phyloP scores from a whole-genome alignment of 2,888 invertebrate genomes.

The Hedya salicella region DNA sequence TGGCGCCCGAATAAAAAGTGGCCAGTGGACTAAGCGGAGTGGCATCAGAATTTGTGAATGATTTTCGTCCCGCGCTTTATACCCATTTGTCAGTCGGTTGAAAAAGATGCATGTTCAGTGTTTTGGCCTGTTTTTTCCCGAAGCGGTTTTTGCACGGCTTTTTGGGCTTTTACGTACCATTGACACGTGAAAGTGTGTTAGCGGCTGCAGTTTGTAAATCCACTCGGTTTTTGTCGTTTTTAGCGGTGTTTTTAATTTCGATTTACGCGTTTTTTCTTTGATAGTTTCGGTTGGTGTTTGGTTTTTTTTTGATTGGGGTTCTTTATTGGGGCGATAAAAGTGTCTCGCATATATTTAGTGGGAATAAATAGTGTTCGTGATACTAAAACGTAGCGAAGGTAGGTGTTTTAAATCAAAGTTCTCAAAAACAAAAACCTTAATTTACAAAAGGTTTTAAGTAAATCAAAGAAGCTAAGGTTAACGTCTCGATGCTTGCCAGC shows the following conservation, averaged over 20 bases:
- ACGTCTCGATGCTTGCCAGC: too few species aligned
- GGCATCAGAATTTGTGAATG: conserved; percentile 82
- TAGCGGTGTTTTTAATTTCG: conserved; percentile 53
- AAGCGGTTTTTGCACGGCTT: conserved; percentile 64
- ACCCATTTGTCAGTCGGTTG: conserved; percentile 82
- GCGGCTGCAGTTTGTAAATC: conserved; percentile 81
- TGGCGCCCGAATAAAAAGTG: conserved; percentile 80
- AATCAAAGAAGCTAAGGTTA: too few species aligned
- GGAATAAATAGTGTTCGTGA: conserved; percentile 22
- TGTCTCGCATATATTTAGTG: conserved; percentile 22
- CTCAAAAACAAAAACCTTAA: too few species aligned
- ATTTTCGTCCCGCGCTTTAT: conserved; percentile 81
- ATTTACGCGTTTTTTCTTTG: conserved; percentile 59
- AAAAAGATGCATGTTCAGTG: conserved; percentile 78
- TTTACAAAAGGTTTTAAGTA: too few species aligned
- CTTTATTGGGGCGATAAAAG: conserved; percentile 33
- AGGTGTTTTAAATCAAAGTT: too few species aligned
- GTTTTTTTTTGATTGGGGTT: conserved; percentile 36
- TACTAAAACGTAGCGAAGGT: too few species aligned
- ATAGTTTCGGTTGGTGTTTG: conserved; percentile 48
- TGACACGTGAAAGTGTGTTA: conserved; percentile 85
- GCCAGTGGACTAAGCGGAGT: conserved; percentile 69
- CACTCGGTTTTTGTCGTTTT: conserved; percentile 59
- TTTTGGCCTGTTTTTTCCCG: conserved; percentile 56
- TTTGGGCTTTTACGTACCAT: conserved; percentile 84